Evolutionary conservation across 2,888 invertebrate species (phyloP).

Genomic region (Napeogenes sylphis): DNA sequence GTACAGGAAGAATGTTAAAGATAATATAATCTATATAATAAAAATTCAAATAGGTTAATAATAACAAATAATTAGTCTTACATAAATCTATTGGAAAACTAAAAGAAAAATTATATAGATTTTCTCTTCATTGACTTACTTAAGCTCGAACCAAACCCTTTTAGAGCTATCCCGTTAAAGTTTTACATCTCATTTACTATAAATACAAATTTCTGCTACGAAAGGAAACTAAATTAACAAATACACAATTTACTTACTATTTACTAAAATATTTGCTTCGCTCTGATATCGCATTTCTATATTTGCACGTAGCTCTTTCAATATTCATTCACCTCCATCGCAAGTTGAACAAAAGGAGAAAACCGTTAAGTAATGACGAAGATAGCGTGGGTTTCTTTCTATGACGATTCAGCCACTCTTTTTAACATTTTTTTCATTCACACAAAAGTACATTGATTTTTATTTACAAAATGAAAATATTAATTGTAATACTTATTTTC

Average conservation of each 20-base stretch:
- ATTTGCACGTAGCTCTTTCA: no score
- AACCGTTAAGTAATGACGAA: not conserved
- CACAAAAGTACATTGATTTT: constrained; percentile 1
- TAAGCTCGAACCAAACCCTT: not conserved
- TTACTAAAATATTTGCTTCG: constrained; percentile 2
- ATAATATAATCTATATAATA: no score
- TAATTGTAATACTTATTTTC: no score
- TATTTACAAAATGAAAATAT: no score
- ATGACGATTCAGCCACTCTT: constrained; percentile 26
- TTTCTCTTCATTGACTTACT: not conserved
- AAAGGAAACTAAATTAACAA: not conserved
- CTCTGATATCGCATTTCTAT: no score
- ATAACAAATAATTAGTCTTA: no score
- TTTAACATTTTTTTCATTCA: constrained; percentile 25
- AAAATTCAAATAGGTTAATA: no score
- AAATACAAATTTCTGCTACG: not conserved
- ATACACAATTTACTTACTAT: constrained; percentile 4
- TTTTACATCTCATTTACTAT: not conserved
- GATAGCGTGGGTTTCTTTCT: constrained; percentile 23
- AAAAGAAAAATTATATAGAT: no score
- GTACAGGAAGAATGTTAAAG: constrained; percentile 39
- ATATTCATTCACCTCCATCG: no score
- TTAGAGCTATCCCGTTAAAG: constrained; percentile 1
- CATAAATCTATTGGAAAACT: no score
- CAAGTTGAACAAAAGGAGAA: no score